Evolutionary conservation across 2,888 invertebrate species (phyloP).

Genomic region (Parnassius apollo): DNA sequence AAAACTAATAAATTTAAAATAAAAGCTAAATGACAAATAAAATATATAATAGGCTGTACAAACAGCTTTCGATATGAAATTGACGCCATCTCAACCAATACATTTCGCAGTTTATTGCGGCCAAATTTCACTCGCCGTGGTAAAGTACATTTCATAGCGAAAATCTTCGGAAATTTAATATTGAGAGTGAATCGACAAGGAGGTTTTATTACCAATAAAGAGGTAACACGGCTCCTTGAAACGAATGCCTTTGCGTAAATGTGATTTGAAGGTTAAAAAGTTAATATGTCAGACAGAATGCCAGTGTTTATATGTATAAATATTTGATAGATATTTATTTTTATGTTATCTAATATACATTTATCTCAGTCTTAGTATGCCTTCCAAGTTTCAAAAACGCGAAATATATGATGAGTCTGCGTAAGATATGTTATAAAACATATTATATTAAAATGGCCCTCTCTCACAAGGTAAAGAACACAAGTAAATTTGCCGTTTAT

Average conservation of each 20-base stretch:
- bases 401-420: too few species aligned
- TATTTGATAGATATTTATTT: too few species aligned
- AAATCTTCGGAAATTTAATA: constrained; percentile 4
- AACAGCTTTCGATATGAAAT: constrained; percentile 8
- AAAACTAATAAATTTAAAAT: not conserved
- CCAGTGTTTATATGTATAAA: not conserved
- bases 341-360: too few species aligned
- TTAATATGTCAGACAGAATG: constrained; percentile 7
- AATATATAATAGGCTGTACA: constrained; percentile 4
- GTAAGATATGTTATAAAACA: too few species aligned
- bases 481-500: too few species aligned
- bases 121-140: constrained; percentile 6
- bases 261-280: constrained; percentile 7
- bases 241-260: not conserved
- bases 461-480: too few species aligned
- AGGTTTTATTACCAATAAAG: constrained; percentile 19
- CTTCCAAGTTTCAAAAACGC: too few species aligned
- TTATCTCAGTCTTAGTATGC: too few species aligned
- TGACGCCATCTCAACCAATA: constrained; percentile 1
- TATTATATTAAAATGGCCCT: too few species aligned
- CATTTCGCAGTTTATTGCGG: constrained; percentile 10
- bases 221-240: constrained; percentile 1
- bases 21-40: constrained; percentile 3
- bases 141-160: constrained; percentile 9
- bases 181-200: not conserved